Evolutionary conservation across 2,797 vertebrate genomes (phyloP), one percentile per base, ranked within the genome.

Genomic region (Spheniscus humboldti): DNA sequence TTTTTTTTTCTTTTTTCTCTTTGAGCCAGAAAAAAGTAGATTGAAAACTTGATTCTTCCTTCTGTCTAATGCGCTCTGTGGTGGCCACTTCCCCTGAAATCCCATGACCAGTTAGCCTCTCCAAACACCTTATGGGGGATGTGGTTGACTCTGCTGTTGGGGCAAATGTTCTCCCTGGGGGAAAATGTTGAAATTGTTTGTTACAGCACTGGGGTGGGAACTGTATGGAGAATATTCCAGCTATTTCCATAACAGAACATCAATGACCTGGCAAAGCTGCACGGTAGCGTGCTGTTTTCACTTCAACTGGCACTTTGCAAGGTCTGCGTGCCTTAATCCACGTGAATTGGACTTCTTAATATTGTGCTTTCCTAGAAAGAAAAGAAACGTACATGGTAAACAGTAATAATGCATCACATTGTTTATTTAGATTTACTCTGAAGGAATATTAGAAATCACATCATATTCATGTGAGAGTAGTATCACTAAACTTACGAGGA

Each of bases 241-340:
- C 52, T n/a, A 2, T 57, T 56, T 69, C 41, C 9, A 9, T 37
- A 50, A 28, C 2, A 67, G 37, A 53, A 33, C 7, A 30, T 23
- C 27, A 80, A 27, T 9, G 72, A 3, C 27, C 30, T 2, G 3
- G 14, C 15, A 71, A 53, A 69, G 33, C 12, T 60, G 28, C 2
- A 2, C 1, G 2, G 11, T 5, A 50, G 8, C 1, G 1, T 17
- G 33, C 24, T 67, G 43, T 39, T 71, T 57, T 55, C 43, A 23
- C 43, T 59, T 78, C 25, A 47, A 0, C 43, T 10, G 9, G 53
- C 35, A 13, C 14, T 71, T 67, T 59, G 53, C 33, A 56, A 47
- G 39, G 30, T 31, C 39, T 31, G 3, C 0, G 0, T 57, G n/a
- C 39, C 18, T 63, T 52, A 64, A 24, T 5, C 30, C 19, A 10